A percentile compares a stretch with the other conserved stretches of the same genome.
Evolutionary conservation across 2,113 vertebrate species (phyloP).

Genomic region (Myotis lucifugus): DNA sequence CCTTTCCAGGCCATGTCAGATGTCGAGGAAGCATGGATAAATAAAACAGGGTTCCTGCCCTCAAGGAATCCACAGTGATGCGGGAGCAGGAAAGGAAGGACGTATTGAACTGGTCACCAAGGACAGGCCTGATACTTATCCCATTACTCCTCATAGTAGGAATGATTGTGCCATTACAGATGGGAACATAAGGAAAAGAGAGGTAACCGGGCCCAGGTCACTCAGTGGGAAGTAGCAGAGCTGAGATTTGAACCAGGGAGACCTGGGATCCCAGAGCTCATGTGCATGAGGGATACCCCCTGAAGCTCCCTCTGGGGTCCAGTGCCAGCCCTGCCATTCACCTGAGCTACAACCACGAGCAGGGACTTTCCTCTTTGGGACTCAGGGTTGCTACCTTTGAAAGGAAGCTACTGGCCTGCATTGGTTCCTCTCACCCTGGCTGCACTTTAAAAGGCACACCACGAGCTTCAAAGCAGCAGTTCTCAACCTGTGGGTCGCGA

Average conservation of each 20-base stretch:
- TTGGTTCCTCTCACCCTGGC: background rate
- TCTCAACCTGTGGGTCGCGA: too few relatives aligned
- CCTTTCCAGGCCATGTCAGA: background rate
- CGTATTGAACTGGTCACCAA: background rate
- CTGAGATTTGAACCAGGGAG: background rate
- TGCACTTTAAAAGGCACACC: background rate
- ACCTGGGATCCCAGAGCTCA: background rate
- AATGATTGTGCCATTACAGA: background rate
- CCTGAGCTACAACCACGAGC: accelerated
- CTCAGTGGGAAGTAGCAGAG: background rate
- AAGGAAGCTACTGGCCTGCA: background rate
- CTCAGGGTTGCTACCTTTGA: background rate
- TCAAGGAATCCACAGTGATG: background rate
- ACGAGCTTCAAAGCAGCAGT: background rate
- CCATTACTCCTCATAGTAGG: background rate
- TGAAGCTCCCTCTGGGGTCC: background rate
- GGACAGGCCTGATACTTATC: background rate
- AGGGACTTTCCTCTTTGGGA: background rate
- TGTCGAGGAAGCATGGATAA: constrained; percentile 56
- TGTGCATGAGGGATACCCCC: background rate
- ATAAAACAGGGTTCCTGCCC: constrained; percentile 34
- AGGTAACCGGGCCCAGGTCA: too few relatives aligned
- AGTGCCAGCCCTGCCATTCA: background rate
- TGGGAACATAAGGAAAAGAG: background rate
- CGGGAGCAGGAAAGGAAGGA: background rate